Evolutionary conservation across 2,113 vertebrate species (phyloP).

Genomic region (Polypterus senegalus): DNA sequence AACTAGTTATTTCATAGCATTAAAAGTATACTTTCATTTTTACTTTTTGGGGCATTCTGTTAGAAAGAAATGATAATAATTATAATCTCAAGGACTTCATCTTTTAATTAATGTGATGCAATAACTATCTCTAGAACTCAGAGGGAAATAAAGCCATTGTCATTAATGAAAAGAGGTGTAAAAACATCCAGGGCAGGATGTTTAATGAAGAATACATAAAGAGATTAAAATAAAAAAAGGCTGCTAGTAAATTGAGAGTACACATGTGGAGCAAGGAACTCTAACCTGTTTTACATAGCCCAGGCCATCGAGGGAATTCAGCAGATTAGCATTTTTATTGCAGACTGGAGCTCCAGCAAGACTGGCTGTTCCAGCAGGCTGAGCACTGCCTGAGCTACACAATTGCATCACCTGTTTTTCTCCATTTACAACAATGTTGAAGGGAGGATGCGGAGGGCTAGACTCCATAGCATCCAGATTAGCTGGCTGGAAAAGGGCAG

Average conservation of each 20-base stretch:
- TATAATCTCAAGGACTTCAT: too few species aligned
- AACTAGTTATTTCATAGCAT: too few species aligned
- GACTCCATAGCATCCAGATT: not conserved
- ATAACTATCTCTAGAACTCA: not conserved
- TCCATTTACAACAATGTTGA: not conserved
- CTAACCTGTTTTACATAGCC: constrained; percentile 38
- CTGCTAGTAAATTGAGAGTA: constrained; percentile 29
- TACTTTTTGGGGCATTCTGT: too few species aligned
- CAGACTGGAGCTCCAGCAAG: constrained; percentile 16
- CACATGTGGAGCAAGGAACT: constrained; percentile 31
- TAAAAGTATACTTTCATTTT: too few species aligned
- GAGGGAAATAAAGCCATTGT: constrained; percentile 1
- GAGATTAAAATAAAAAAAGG: constrained; percentile 28
- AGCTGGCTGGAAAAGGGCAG: not conserved
- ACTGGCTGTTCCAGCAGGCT: constrained; percentile 6
- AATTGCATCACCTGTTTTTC: not conserved
- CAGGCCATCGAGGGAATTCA: constrained; percentile 27
- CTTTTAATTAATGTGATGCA: constrained; percentile 24
- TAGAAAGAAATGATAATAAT: too few species aligned
- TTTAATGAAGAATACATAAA: constrained; percentile 31
- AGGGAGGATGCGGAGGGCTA: not conserved
- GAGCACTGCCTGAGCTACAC: constrained; percentile 3
- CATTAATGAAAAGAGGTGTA: constrained; percentile 22
- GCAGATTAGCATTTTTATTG: constrained; percentile 39
- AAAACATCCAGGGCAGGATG: constrained; percentile 27